Conservation (phyloP, 2,797 vertebrate species). For the Peromyscus attwateri region DNA sequence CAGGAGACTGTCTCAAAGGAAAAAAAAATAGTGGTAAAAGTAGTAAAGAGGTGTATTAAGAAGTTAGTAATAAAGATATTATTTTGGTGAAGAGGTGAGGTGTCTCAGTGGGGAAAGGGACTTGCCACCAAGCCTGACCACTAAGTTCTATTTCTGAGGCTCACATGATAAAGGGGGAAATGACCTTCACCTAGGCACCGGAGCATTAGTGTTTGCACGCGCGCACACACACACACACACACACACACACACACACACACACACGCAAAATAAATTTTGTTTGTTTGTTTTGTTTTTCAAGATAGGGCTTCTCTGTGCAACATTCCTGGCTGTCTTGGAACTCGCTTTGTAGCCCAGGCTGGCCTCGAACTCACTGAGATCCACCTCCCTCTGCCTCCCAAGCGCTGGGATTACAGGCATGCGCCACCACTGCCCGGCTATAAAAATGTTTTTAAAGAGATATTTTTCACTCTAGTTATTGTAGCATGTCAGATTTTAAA, state of each 20-base stretch:
- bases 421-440: neutral
- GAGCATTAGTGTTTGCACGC: neutral
- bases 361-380: too few species aligned
- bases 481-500: neutral
- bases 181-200: neutral
- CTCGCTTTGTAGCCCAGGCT: too few species aligned
- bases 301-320: too few species aligned
- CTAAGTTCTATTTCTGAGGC: neutral
- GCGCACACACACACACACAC: too few species aligned
- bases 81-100: neutral
- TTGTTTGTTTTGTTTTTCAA: too few species aligned
- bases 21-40: neutral
- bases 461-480: constrained; percentile 19
- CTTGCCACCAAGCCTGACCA: neutral
- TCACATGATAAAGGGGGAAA: neutral
- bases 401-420: too few species aligned
- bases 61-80: neutral
- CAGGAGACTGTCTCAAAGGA: neutral
- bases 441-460: neutral
- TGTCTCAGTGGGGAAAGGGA: neutral
- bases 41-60: constrained; percentile 11
- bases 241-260: neutral
- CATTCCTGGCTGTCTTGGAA: too few species aligned
- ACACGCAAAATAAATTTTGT: too few species aligned
- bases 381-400: too few species aligned